Evolutionary conservation across 2,888 invertebrate genomes (phyloP).

Genomic region (Acanthoscelides obtectus): DNA sequence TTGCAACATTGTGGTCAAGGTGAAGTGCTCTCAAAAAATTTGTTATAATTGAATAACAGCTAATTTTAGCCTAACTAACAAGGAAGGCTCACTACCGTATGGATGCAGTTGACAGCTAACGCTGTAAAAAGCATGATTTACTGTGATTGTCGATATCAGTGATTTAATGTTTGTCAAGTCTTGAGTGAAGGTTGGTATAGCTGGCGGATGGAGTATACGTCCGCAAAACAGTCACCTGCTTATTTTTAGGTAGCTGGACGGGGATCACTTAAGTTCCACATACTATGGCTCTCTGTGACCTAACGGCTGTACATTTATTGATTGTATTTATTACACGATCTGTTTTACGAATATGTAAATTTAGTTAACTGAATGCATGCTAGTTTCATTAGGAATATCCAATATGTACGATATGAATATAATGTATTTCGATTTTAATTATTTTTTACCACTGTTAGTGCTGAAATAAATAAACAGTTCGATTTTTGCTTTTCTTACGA

Average conservation of each 20-base stretch:
- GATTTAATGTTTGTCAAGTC: too few relatives aligned
- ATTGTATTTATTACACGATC: conserved; percentile 42
- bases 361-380: conserved; percentile 45
- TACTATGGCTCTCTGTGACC: conserved; percentile 41
- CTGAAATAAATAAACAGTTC: conserved; percentile 38
- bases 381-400: conserved; percentile 34
- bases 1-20: too few relatives aligned
- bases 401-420: conserved; percentile 41
- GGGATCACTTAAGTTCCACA: conserved; percentile 45
- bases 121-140: too few relatives aligned
- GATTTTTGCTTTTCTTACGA: conserved; percentile 20
- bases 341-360: conserved; percentile 44
- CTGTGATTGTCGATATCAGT: too few relatives aligned
- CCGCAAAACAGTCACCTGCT: conserved; percentile 19
- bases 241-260: conserved; percentile 44
- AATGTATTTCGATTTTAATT: conserved; percentile 47
- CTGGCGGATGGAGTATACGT: background rate
- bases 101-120: too few relatives aligned
- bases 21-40: too few relatives aligned
- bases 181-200: background rate
- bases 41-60: too few relatives aligned
- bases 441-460: conserved; percentile 46
- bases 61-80: too few relatives aligned
- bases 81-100: too few relatives aligned
- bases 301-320: conserved; percentile 45